These are phyloP conservation scores for Poeciliopsis turneri DNA, from an alignment of 2,797 vertebrate genomes.

Conservation along the genomic window DNA sequence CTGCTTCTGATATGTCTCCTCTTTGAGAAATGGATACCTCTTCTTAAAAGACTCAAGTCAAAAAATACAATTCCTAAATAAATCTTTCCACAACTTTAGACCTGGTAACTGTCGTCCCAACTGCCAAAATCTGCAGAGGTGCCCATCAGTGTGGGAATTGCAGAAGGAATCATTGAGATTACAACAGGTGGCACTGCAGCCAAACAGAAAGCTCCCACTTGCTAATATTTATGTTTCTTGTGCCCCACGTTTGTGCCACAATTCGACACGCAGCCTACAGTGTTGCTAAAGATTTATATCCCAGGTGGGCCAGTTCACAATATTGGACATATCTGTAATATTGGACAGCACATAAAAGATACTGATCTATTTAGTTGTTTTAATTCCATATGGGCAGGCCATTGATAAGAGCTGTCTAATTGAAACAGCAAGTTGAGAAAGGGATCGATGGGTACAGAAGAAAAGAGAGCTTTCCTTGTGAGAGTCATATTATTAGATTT, in stretches of 20 bases:
- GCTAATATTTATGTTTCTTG: constrained; percentile 54
- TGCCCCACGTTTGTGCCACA: constrained; percentile 27
- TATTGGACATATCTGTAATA: constrained; percentile 66
- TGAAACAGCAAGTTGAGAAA: constrained; percentile 79
- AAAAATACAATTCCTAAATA: constrained; percentile 37
- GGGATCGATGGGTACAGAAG: constrained; percentile 74
- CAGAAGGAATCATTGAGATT: constrained; percentile 35
- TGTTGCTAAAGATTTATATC: constrained; percentile 50
- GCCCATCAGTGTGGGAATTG: constrained; percentile 39
- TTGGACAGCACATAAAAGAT: constrained; percentile 61
- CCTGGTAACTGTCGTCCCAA: constrained; percentile 35
- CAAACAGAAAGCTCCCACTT: constrained; percentile 51
- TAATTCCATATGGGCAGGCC: constrained; percentile 58
- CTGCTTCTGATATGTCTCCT: constrained; percentile 48
- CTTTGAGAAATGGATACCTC: constrained; percentile 40
- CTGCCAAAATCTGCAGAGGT: constrained; percentile 43
- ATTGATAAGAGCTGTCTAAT: constrained; percentile 78
- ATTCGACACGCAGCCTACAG: constrained; percentile 35
- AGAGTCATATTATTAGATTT: constrained; percentile 82
- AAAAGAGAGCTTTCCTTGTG: constrained; percentile 72
- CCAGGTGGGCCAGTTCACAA: constrained; percentile 47
- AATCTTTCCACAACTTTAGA: constrained; percentile 33
- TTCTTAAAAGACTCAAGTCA: constrained; percentile 32
- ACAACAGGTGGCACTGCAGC: constrained; percentile 35
- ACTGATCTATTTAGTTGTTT: constrained; percentile 63